Conservation (phyloP, 30 jellyfish, hydroid and myxozoan species). For the Calvadosia cruxmelitensis region DNA sequence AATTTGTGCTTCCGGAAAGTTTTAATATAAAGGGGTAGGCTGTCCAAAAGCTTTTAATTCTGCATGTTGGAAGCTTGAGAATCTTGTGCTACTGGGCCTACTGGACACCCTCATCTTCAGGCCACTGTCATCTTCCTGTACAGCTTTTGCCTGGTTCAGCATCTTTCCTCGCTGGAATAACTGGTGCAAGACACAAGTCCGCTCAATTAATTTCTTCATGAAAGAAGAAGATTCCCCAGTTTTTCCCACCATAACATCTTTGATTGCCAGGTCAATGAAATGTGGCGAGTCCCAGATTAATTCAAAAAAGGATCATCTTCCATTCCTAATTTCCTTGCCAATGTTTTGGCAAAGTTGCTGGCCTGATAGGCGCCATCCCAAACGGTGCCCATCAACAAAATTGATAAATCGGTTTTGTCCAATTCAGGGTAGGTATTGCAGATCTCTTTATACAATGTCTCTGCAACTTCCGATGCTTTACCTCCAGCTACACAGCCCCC, state of each 20-base stretch:
- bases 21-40: background rate
- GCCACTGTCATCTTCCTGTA: background rate
- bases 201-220: no score
- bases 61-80: background rate
- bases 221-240: background rate
- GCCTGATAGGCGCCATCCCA: no score
- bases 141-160: background rate
- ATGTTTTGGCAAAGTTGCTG: no score
- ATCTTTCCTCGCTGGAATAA: background rate
- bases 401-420: no score
- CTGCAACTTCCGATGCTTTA: no score
- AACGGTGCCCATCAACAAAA: no score
- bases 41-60: background rate
- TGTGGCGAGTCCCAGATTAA: background rate
- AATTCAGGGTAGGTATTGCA: no score
- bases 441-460: no score
- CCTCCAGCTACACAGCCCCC: no score
- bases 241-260: background rate
- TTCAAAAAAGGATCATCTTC: no score
- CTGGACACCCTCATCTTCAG: background rate
- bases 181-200: background rate
- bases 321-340: no score
- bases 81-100: background rate
- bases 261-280: background rate
- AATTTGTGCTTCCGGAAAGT: background rate